Base-by-base conservation (phyloP, 2,888 invertebrate genomes). In the Ormyrus pomaceus region DNA sequence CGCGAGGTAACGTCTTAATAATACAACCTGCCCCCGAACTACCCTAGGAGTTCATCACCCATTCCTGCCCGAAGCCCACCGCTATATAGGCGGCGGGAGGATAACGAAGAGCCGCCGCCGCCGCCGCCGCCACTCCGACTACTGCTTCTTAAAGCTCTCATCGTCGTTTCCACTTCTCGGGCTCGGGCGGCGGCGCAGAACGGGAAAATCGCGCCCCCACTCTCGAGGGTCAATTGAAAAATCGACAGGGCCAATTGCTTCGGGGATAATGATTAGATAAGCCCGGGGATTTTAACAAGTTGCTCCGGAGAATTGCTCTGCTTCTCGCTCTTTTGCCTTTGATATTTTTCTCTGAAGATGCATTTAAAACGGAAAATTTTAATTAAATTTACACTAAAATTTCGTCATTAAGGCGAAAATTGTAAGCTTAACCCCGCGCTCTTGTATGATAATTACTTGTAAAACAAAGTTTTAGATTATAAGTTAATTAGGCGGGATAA, bases 31-130 rank as follows among this genome's bases (percentile, higher is more conserved):
- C 84, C 82, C 82, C 82, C 83, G 79, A 86, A 86, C 87, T 84
- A 83, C 84, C 85, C 84, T 10, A 5, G 53, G 85, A 87, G 86
- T 89, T 89, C 89, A 89, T 89, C 89, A 89, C 85, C 88, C 86
- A 87, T 88, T 89, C 88, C 86, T 80, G 85, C 84, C 85, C 85
- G 83, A 83, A 84, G 85, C 83, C 34, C 13, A 46, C 48, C 8
- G 50, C 11, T 10, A 55, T 10, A 34, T 2, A n/a, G 19, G 84
- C n/a, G 84, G 84, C 19, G 84, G 86, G 85, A 84, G 86, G 85
- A 88, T 89, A 89, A 89, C 87, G 89, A 89, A 89, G 86, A 86
- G 85, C 86, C 85, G 46, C 50, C 59, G 13, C 50, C 58, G 8
- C n/a, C n/a, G n/a, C 53, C 48, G 48, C 51, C 51, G 6, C 65